A percentile compares a stretch with the other conserved stretches of the same genome.
phyloP scores from a whole-genome alignment of 2,797 vertebrate genomes.

The Karalla daura region DNA sequence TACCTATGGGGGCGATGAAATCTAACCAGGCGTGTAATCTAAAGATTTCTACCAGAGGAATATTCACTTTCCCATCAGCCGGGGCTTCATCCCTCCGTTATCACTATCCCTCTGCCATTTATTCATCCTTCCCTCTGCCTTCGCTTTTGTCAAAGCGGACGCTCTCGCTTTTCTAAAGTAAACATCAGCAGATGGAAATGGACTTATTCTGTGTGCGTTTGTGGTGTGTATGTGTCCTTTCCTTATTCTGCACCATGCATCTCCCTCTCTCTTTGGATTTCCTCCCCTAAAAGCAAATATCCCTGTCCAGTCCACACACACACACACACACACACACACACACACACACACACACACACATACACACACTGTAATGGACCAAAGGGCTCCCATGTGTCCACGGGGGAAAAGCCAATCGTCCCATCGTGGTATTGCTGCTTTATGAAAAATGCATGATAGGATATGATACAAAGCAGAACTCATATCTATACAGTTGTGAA shows the following conservation, averaged over 20 bases:
- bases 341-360: conserved; percentile 3
- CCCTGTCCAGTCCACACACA: conserved; percentile 19
- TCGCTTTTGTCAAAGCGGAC: conserved; percentile 39
- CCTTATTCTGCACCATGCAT: conserved; percentile 39
- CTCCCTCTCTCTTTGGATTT: conserved; percentile 34
- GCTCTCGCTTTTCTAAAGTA: conserved; percentile 66
- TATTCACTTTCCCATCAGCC: conserved; percentile 70
- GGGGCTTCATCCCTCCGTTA: conserved; percentile 54
- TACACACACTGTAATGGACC: conserved; percentile 68
- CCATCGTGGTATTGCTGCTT: conserved; percentile 52
- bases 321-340: conserved; percentile 22
- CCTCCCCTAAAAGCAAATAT: conserved; percentile 63
- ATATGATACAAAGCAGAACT: conserved; percentile 77
- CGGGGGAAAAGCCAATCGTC: conserved; percentile 48
- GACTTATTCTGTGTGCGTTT: conserved; percentile 55
- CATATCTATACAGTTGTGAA: conserved; percentile 67
- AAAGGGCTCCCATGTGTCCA: conserved; percentile 65
- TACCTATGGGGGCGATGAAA: conserved; percentile 65
- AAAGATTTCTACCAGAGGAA: conserved; percentile 71
- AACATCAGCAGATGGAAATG: conserved; percentile 73
- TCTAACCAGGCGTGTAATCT: conserved; percentile 73
- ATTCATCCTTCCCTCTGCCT: conserved; percentile 34
- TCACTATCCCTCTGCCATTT: conserved; percentile 39
- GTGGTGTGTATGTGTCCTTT: conserved; percentile 23
- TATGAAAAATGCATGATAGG: conserved; percentile 85